Percentiles rank a stretch among this genome's conserved stretches.
Conservation (phyloP, 2,797 vertebrate genomes). For the Labeo calbasu region DNA sequence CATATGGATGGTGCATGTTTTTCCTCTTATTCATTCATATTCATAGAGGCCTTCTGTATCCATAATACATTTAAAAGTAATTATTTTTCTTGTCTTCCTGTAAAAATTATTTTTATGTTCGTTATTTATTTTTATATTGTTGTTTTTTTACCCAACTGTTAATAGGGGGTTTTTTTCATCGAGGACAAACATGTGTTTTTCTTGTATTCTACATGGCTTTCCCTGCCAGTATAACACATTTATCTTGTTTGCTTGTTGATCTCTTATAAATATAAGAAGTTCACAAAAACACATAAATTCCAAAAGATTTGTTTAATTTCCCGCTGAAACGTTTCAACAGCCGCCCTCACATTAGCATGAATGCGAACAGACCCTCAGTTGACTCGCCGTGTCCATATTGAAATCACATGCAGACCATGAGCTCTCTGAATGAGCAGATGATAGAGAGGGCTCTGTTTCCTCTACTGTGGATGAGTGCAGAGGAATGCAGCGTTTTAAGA, state of each 20-base stretch:
- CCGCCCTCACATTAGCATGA: slow-evolving; percentile 38
- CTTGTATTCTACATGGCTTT: not conserved
- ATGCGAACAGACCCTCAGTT: slow-evolving; percentile 44
- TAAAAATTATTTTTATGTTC: not conserved
- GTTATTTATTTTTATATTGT: not conserved
- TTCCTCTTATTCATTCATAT: no score
- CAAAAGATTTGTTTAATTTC: slow-evolving; percentile 39
- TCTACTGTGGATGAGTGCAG: slow-evolving; percentile 44
- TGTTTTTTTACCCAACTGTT: not conserved
- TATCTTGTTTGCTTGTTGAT: slow-evolving; percentile 14
- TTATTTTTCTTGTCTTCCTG: no score
- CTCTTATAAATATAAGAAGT: slow-evolving; percentile 13
- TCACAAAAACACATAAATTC: slow-evolving; percentile 16
- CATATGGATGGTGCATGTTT: no score
- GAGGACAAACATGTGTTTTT: not conserved
- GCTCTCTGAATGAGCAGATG: slow-evolving; percentile 72
- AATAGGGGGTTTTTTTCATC: not conserved
- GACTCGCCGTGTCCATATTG: slow-evolving; percentile 61
- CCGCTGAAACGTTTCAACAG: slow-evolving; percentile 20
- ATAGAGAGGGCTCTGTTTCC: slow-evolving; percentile 66
- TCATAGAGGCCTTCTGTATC: no score
- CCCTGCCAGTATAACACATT: not conserved
- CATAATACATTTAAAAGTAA: no score
- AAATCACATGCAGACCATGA: slow-evolving; percentile 82
- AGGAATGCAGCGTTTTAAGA: slow-evolving; percentile 50